Evolutionary conservation across 2,888 invertebrate genomes (phyloP).

Genomic region (Hypsopygia costalis): DNA sequence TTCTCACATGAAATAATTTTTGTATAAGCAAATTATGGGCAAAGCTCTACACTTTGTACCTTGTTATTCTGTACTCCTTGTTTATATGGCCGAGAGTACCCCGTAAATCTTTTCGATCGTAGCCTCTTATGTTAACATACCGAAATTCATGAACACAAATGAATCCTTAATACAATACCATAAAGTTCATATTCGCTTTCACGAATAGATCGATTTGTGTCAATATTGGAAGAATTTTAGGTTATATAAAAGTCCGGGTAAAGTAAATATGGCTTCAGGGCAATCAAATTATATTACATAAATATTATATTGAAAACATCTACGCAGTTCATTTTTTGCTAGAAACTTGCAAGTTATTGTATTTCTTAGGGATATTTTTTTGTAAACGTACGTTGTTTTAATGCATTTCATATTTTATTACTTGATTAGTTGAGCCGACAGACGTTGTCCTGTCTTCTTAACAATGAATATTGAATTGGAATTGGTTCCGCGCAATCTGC

Average conservation of each 20-base stretch:
- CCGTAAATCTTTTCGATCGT: conserved; percentile 47
- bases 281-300: neutral
- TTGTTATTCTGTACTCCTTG: conserved; percentile 35
- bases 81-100: conserved; percentile 36
- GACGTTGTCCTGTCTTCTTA: too few relatives aligned
- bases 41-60: too few relatives aligned
- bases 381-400: too few relatives aligned
- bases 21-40: too few relatives aligned
- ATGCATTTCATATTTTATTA: too few relatives aligned
- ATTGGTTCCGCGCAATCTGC: too few relatives aligned
- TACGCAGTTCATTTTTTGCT: too few relatives aligned
- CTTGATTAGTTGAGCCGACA: too few relatives aligned
- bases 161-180: conserved; percentile 6
- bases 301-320: neutral
- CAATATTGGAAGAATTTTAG: neutral
- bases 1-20: too few relatives aligned
- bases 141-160: conserved; percentile 20
- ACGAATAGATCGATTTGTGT: neutral
- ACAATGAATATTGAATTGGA: too few relatives aligned
- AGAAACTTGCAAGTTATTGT: too few relatives aligned
- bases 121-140: conserved; percentile 40
- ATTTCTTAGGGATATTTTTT: too few relatives aligned
- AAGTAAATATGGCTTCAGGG: neutral
- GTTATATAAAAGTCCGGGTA: neutral
- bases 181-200: conserved; percentile 1